Evolutionary conservation across 2,113 vertebrate genomes (phyloP).

Genomic region (Tylochromis polylepis): DNA sequence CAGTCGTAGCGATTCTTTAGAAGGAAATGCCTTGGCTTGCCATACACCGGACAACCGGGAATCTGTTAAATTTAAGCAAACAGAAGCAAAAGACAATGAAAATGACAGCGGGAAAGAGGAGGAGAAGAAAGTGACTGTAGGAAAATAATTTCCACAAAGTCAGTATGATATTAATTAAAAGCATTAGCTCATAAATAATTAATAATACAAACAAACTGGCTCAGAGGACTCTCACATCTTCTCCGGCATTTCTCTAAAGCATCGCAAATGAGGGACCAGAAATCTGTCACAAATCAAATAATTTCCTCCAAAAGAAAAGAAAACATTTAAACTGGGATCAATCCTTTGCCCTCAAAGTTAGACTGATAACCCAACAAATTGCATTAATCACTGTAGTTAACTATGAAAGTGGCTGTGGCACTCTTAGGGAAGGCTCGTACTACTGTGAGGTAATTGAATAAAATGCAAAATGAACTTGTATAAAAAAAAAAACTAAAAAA

Average conservation of each 20-base stretch:
- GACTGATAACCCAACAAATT: not conserved
- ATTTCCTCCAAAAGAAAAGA: not conserved
- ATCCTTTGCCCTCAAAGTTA: not conserved
- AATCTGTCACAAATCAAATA: not conserved
- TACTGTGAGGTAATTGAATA: not conserved
- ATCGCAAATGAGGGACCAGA: not conserved
- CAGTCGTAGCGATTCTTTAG: not conserved
- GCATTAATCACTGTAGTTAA: not conserved
- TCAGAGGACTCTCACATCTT: not conserved
- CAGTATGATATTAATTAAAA: constrained; percentile 31
- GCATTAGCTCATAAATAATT: constrained; percentile 31
- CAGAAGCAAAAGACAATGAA: not conserved
- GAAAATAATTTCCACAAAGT: not conserved
- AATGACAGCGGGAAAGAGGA: not conserved
- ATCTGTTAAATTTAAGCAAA: not conserved
- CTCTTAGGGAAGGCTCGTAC: not conserved
- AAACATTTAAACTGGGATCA: not conserved
- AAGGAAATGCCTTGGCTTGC: not conserved
- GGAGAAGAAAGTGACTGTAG: not conserved
- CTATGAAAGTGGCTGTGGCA: not conserved
- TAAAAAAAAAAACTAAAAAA: not conserved
- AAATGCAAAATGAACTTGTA: not conserved
- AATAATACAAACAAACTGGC: constrained; percentile 25
- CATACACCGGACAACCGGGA: not conserved
- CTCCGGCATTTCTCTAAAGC: not conserved